Evolutionary conservation across 2,113 vertebrate species (phyloP).

Genomic region (Osmerus mordax): DNA sequence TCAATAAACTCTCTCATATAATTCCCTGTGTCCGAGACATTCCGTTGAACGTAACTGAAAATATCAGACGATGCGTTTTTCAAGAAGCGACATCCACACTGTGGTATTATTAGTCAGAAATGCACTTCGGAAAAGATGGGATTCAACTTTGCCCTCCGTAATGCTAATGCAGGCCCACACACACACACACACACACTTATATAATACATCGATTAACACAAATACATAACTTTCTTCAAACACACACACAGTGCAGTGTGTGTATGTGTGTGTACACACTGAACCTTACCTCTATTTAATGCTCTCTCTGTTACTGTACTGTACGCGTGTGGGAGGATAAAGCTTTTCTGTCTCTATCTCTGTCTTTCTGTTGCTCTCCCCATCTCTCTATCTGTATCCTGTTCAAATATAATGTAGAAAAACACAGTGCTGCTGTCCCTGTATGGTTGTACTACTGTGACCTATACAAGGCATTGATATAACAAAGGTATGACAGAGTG

Average conservation of each 20-base stretch:
- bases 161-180: conserved; percentile 3
- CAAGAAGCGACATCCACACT: neutral
- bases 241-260: neutral
- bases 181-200: conserved; percentile 6
- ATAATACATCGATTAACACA: conserved; percentile 8
- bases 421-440: no score
- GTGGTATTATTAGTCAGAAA: neutral
- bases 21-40: no score
- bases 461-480: neutral
- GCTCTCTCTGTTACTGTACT: no score
- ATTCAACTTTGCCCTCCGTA: neutral
- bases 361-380: neutral
- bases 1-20: no score
- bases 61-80: neutral
- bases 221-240: neutral
- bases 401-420: no score
- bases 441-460: no score
- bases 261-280: neutral
- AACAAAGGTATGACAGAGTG: neutral
- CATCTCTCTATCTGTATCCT: neutral
- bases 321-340: neutral
- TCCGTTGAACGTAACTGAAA: no score
- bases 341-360: neutral
- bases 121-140: neutral
- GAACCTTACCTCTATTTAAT: no score